A percentile compares a stretch with the other conserved stretches of the same genome.
phyloP scores from a whole-genome alignment of 2,113 vertebrate genomes.

The Mormyrus iriodes region DNA sequence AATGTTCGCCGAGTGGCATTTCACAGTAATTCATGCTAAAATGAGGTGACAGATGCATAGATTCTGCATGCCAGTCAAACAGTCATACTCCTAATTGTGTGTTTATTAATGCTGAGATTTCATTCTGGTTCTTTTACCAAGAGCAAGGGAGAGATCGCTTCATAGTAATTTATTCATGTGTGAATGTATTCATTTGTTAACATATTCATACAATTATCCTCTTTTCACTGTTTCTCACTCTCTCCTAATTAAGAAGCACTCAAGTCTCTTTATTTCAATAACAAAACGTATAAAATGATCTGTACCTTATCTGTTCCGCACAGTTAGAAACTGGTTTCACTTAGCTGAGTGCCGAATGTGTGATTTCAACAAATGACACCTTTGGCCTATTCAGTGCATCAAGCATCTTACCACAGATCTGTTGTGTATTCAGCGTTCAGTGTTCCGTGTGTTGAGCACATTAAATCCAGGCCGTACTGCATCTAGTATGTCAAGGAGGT shows the following conservation, averaged over 20 bases:
- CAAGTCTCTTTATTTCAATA: background rate
- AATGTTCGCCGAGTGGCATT: background rate
- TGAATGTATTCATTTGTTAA: background rate
- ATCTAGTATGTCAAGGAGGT: background rate
- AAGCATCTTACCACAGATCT: background rate
- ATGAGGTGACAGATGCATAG: background rate
- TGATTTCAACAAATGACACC: background rate
- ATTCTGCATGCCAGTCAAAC: background rate
- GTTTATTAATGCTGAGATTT: background rate
- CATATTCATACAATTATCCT: background rate
- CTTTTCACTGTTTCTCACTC: background rate
- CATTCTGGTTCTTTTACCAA: background rate
- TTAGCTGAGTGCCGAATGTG: background rate
- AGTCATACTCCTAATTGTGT: background rate
- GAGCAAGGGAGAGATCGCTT: background rate
- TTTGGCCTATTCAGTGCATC: background rate
- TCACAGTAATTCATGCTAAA: conserved; percentile 6
- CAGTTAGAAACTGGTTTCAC: background rate
- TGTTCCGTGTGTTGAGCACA: background rate
- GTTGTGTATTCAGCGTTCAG: background rate
- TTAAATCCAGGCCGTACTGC: background rate
- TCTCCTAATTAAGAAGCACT: conserved; percentile 1
- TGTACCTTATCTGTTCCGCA: background rate
- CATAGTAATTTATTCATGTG: background rate
- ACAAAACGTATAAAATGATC: background rate